Percentiles rank a stretch among this genome's conserved stretches.
Evolutionary conservation across 2,888 invertebrate species (phyloP).

Genomic region (Polietes domitor): DNA sequence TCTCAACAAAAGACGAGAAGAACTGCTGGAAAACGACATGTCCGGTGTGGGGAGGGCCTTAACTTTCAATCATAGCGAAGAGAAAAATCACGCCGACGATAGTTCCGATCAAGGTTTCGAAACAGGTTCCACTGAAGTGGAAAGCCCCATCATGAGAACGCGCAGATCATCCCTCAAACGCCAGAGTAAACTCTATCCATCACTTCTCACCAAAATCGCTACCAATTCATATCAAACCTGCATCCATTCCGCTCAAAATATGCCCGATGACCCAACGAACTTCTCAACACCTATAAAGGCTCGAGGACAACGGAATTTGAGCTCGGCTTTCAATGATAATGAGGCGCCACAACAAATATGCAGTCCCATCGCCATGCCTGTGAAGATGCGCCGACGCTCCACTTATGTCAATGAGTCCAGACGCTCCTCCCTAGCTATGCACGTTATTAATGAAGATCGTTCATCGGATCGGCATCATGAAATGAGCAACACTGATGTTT

Average conservation of each 20-base stretch:
- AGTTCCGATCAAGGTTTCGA: conserved; percentile 78
- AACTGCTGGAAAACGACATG: background rate
- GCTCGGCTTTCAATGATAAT: conserved; percentile 55
- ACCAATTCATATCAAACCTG: background rate
- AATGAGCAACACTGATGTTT: conserved; percentile 64
- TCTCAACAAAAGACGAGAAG: conserved; percentile 62
- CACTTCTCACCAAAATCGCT: conserved; percentile 25
- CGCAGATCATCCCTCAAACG: background rate
- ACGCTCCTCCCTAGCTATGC: conserved; percentile 76
- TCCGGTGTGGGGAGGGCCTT: background rate
- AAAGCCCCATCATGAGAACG: conserved; percentile 72
- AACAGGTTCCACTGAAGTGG: conserved; percentile 76
- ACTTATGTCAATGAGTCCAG: conserved; percentile 70
- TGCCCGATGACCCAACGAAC: conserved; percentile 21
- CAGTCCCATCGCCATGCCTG: conserved; percentile 70
- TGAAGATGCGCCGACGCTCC: conserved; percentile 64
- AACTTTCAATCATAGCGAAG: background rate
- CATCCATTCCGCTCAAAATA: background rate
- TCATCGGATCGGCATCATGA: conserved; percentile 72
- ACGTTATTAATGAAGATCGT: conserved; percentile 77
- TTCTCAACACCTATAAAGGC: conserved; percentile 49
- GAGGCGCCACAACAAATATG: conserved; percentile 70
- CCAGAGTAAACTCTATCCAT: conserved; percentile 7
- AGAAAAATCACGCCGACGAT: conserved; percentile 59
- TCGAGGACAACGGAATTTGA: conserved; percentile 51